Conservation (phyloP, 2,888 invertebrate genomes). For the Lagria hirta region DNA sequence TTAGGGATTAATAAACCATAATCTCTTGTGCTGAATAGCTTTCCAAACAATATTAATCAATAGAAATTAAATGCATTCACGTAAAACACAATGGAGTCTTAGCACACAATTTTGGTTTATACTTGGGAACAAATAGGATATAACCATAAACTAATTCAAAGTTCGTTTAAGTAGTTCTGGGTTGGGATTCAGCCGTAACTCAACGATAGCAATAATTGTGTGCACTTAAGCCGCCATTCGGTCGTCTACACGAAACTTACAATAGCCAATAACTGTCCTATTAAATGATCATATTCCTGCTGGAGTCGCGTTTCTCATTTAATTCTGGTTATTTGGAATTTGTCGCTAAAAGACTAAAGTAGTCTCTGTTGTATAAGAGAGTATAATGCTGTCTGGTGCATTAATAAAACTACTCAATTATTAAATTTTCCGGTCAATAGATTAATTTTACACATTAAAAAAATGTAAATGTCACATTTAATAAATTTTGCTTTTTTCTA, state of each 20-base stretch:
- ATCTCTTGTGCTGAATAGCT: too few relatives aligned
- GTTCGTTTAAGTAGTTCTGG: slow-evolving; percentile 21
- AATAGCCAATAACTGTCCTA: slow-evolving; percentile 18
- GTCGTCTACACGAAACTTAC: slow-evolving; percentile 20
- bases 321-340: slow-evolving; percentile 9
- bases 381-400: too few relatives aligned
- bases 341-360: too few relatives aligned
- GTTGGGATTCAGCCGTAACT: slow-evolving; percentile 16
- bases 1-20: too few relatives aligned
- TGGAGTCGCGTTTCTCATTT: slow-evolving; percentile 22
- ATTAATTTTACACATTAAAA: too few relatives aligned
- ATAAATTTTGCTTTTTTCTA: too few relatives aligned
- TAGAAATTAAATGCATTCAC: too few relatives aligned
- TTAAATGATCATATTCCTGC: slow-evolving; percentile 22
- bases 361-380: too few relatives aligned
- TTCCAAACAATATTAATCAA: too few relatives aligned
- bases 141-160: slow-evolving; percentile 25
- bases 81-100: slow-evolving; percentile 12
- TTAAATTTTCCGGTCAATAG: too few relatives aligned
- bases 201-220: slow-evolving; percentile 23
- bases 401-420: too few relatives aligned
- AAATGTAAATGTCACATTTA: too few relatives aligned
- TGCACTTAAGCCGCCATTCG: slow-evolving; percentile 19
- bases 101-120: slow-evolving; percentile 16
- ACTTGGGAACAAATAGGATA: slow-evolving; percentile 16